Evolutionary conservation across 2,113 vertebrate genomes (phyloP).

Genomic region (Patagioenas fasciata): DNA sequence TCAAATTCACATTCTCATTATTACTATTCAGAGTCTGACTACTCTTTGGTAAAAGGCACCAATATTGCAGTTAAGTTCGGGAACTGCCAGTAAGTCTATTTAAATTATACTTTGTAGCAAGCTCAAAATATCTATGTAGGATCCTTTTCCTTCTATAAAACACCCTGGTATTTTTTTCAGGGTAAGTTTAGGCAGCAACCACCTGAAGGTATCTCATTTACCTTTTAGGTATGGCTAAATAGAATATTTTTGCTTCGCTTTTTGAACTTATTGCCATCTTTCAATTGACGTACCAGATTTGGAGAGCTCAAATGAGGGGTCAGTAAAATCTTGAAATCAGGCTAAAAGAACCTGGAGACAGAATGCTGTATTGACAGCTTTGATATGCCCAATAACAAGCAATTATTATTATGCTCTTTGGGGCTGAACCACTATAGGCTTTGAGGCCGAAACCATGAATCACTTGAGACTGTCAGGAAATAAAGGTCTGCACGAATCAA

Average conservation of each 20-base stretch:
- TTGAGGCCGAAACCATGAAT: neutral
- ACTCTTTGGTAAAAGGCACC: neutral
- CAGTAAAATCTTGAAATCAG: neutral
- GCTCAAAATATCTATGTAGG: neutral
- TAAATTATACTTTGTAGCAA: neutral
- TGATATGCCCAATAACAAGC: neutral
- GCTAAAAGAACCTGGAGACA: neutral
- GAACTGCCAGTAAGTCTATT: constrained; percentile 21
- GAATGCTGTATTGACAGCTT: neutral
- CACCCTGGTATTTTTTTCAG: neutral
- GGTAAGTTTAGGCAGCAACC: neutral
- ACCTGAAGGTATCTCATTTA: neutral
- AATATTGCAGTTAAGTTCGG: neutral
- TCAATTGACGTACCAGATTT: neutral
- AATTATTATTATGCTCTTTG: neutral
- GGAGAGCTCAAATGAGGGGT: neutral
- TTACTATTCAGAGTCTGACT: constrained; percentile 36
- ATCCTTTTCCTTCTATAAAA: neutral
- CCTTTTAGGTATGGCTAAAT: neutral
- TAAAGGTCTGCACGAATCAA: neutral
- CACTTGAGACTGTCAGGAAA: neutral
- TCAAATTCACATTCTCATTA: neutral
- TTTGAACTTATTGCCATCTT: neutral
- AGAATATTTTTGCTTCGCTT: neutral
- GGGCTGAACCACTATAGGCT: neutral